phyloP scores from a whole-genome alignment of 30 jellyfish, hydroid and myxozoan species.

The Mastigias papua region DNA sequence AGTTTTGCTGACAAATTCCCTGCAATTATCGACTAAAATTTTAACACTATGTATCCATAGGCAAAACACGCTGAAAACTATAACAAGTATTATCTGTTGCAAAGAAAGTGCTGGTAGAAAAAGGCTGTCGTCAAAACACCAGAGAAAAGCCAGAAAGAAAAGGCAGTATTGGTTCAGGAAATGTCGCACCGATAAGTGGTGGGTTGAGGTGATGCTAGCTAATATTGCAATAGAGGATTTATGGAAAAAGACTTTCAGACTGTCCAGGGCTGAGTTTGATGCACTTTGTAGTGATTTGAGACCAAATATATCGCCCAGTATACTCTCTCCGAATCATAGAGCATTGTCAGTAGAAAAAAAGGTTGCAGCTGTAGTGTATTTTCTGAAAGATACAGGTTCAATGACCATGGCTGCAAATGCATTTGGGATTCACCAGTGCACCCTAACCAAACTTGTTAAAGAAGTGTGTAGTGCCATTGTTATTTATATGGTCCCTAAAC shows the following conservation, averaged over 20 bases:
- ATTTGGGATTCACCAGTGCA: neutral
- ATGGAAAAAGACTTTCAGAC: neutral
- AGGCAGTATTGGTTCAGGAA: neutral
- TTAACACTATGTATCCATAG: conserved; percentile 9
- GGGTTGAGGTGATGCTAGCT: neutral
- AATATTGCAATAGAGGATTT: neutral
- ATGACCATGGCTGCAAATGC: neutral
- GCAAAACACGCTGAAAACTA: conserved; percentile 11
- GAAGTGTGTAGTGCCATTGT: neutral
- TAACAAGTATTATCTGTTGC: neutral
- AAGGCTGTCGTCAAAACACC: conserved; percentile 6
- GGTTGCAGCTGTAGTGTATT: neutral
- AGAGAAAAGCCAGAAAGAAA: neutral
- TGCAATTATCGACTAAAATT: conserved; percentile 24
- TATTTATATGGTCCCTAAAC: neutral
- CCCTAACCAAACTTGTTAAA: neutral
- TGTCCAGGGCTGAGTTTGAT: too few species aligned
- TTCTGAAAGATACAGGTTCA: neutral
- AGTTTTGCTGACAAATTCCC: conserved; percentile 13
- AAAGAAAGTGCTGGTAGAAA: neutral
- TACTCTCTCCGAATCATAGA: too few species aligned
- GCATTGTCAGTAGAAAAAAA: neutral
- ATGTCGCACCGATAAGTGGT: neutral
- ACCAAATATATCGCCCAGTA: too few species aligned
- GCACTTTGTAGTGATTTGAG: too few species aligned